These are phyloP conservation scores for Himalopsyche phryganea DNA, from an alignment of 1,140 invertebrate species.

Conservation along the genomic window DNA sequence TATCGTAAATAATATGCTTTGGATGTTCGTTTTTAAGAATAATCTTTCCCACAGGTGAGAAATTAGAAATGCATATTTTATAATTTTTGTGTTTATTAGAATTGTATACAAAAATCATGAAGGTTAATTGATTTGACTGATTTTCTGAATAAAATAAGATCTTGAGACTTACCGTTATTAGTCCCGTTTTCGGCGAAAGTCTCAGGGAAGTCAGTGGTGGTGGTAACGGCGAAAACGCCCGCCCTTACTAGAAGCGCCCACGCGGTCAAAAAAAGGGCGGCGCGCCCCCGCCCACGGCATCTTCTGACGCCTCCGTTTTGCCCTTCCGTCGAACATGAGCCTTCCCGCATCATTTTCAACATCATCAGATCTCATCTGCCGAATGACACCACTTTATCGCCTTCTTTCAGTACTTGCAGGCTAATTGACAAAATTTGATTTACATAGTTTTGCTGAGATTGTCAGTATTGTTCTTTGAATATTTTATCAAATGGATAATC, in stretches of 20 bases:
- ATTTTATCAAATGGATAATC: too few relatives aligned
- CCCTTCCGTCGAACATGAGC: neutral
- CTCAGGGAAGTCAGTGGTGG: conserved; percentile 31
- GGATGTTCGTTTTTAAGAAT: too few relatives aligned
- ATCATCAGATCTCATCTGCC: neutral
- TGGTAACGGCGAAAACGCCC: conserved; percentile 16
- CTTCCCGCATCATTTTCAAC: neutral
- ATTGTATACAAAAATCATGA: too few relatives aligned
- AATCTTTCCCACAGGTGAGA: too few relatives aligned
- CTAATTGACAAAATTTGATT: too few relatives aligned
- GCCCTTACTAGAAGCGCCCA: conserved; percentile 10
- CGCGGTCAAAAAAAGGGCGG: conserved; percentile 11
- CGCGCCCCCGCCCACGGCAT: conserved; percentile 1
- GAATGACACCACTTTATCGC: neutral
- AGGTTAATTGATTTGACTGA: too few relatives aligned
- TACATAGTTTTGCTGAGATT: too few relatives aligned
- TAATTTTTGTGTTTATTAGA: too few relatives aligned
- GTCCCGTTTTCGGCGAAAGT: conserved; percentile 33
- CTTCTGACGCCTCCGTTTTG: neutral
- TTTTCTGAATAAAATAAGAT: neutral
- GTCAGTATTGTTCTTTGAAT: too few relatives aligned
- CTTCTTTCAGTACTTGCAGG: too few relatives aligned
- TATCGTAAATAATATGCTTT: too few relatives aligned
- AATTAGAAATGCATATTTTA: too few relatives aligned
- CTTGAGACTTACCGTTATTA: conserved; percentile 27